phyloP scores from a whole-genome alignment of 2,797 vertebrate genomes.

The Remorina albescens region DNA sequence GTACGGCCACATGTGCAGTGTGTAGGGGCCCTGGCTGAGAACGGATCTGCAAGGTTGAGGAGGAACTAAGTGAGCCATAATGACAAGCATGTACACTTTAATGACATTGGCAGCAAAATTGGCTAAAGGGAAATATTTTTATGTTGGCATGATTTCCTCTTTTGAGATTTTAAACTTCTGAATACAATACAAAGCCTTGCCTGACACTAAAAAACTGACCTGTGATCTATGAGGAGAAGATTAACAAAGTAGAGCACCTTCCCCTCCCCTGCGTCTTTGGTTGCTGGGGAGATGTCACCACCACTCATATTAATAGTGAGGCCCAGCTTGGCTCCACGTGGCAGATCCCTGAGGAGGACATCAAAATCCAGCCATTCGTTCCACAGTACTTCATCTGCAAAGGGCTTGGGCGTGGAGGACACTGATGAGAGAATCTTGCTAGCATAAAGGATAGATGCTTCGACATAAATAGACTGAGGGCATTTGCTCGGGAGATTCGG shows the following conservation, averaged over 20 bases:
- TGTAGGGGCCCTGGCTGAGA: slow-evolving; percentile 83
- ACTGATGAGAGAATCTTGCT: slow-evolving; percentile 80
- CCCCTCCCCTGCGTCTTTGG: slow-evolving; percentile 70
- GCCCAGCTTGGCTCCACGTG: slow-evolving; percentile 83
- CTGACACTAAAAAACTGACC: slow-evolving; percentile 50
- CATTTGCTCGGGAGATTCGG: slow-evolving; percentile 77
- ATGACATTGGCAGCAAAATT: not conserved
- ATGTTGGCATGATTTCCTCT: not conserved
- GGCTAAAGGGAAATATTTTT: no score
- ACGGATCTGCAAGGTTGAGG: slow-evolving; percentile 67
- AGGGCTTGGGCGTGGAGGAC: slow-evolving; percentile 72
- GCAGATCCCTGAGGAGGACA: slow-evolving; percentile 81
- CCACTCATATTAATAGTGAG: slow-evolving; percentile 76
- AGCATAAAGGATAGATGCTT: slow-evolving; percentile 82
- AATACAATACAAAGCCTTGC: not conserved
- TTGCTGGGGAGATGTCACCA: slow-evolving; percentile 48
- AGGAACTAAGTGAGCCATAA: not conserved
- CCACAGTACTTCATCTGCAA: slow-evolving; percentile 86
- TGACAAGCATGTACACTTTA: not conserved
- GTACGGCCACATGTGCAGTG: slow-evolving; percentile 86
- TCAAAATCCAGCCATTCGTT: slow-evolving; percentile 87
- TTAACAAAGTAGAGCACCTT: slow-evolving; percentile 86
- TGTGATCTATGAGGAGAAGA: slow-evolving; percentile 87
- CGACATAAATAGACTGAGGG: slow-evolving; percentile 78
- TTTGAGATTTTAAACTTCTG: not conserved